Evolutionary conservation across 2,113 vertebrate species (phyloP).

Genomic region (Nothobranchius furzeri): DNA sequence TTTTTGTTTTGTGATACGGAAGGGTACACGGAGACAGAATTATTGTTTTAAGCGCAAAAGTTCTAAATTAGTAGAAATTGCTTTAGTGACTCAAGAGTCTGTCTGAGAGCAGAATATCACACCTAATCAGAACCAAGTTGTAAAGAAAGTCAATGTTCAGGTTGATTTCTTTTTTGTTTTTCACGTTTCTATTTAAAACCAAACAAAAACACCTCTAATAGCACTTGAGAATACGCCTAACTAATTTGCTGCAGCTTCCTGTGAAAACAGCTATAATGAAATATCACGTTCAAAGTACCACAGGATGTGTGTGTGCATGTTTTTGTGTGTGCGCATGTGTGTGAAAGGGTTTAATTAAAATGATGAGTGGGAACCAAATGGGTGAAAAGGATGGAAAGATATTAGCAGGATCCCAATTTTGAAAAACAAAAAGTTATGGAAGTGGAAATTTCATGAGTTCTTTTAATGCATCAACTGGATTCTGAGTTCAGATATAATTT

Average conservation of each 20-base stretch:
- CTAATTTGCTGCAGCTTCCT: not conserved
- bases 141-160: not conserved
- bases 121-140: not conserved
- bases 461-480: conserved; percentile 44
- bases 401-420: conserved; percentile 28
- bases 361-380: conserved; percentile 26
- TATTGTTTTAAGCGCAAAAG: not conserved
- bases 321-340: not conserved
- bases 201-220: not conserved
- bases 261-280: not conserved
- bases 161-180: not conserved
- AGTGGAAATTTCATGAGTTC: conserved; percentile 36
- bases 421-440: conserved; percentile 38
- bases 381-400: conserved; percentile 2
- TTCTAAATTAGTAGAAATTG: not conserved
- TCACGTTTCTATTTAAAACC: not conserved
- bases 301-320: not conserved
- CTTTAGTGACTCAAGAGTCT: not conserved
- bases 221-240: not conserved
- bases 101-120: not conserved
- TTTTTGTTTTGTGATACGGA: not conserved
- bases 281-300: conserved; percentile 9
- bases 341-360: not conserved
- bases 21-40: conserved; percentile 4
- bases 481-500: conserved; percentile 22